These are phyloP conservation scores for Varroa destructor DNA, from an alignment of 1,140 invertebrate species.

Conservation along the genomic window DNA sequence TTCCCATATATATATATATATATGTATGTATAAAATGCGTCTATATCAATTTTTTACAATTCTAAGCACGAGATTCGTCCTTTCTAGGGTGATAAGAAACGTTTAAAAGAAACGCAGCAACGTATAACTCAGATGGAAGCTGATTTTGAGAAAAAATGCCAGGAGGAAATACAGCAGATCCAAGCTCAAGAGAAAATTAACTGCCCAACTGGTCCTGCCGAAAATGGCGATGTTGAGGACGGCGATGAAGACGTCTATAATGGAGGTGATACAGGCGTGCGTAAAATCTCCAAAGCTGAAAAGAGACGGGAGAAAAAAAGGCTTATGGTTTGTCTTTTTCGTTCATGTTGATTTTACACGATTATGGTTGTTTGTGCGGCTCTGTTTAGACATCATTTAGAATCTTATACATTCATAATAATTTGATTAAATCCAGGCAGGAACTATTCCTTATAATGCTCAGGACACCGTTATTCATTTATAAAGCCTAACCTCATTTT, in stretches of 20 bases:
- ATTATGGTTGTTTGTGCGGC: too few species aligned
- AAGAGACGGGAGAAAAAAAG: constrained; percentile 20
- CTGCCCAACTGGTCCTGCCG: background rate
- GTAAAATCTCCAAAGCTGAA: constrained; percentile 9
- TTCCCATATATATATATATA: too few species aligned
- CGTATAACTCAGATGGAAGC: constrained; percentile 11
- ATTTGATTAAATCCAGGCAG: too few species aligned
- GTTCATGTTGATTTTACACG: too few species aligned
- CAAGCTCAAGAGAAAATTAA: too few species aligned
- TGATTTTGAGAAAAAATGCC: constrained; percentile 14
- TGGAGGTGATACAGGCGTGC: background rate
- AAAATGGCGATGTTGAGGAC: background rate
- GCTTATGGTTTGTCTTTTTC: background rate
- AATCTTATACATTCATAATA: too few species aligned
- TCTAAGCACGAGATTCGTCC: background rate
- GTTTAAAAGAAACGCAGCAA: constrained; percentile 10
- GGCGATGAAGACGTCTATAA: background rate
- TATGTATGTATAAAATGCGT: too few species aligned
- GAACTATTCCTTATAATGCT: too few species aligned
- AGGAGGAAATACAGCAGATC: background rate
- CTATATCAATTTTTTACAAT: too few species aligned
- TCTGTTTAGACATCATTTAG: too few species aligned
- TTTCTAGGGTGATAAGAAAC: constrained; percentile 21
- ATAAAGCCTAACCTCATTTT: too few species aligned
- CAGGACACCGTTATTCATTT: too few species aligned